Conservation (phyloP, 2,888 invertebrate species). For the Teleogryllus oceanicus region DNA sequence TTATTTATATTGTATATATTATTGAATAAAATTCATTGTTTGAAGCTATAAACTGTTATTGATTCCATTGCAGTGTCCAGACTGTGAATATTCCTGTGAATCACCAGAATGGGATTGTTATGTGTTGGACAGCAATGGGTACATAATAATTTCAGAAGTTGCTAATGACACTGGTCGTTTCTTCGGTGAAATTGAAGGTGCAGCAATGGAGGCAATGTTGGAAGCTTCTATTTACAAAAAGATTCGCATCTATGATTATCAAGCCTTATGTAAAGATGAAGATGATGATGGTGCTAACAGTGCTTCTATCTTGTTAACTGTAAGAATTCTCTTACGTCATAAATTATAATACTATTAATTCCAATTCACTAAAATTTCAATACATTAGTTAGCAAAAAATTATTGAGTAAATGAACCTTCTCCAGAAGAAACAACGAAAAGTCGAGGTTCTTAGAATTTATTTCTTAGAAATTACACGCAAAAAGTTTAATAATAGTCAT, state of each 20-base stretch:
- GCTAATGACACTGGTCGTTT: conserved; percentile 48
- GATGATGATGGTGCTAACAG: conserved; percentile 32
- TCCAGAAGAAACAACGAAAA: too few relatives aligned
- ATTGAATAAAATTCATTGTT: too few relatives aligned
- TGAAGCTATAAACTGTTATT: too few relatives aligned
- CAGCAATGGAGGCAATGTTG: conserved; percentile 46
- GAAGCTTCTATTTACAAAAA: conserved; percentile 63
- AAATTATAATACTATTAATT: neutral
- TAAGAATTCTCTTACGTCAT: neutral
- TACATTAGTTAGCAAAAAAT: neutral
- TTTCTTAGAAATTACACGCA: too few relatives aligned
- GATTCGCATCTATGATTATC: conserved; percentile 79
- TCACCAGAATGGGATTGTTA: conserved; percentile 47
- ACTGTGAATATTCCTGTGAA: conserved; percentile 44
- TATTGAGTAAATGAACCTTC: neutral
- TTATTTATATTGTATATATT: too few relatives aligned
- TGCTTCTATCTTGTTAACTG: conserved; percentile 34
- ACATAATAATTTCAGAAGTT: conserved; percentile 48
- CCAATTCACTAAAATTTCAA: too few relatives aligned
- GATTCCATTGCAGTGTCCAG: neutral
- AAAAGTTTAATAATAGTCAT: too few relatives aligned
- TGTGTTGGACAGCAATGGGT: conserved; percentile 53
- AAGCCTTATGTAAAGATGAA: conserved; percentile 73
- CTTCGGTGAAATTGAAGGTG: conserved; percentile 51
- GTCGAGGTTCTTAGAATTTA: too few relatives aligned